Conservation (phyloP, 1,140 invertebrate genomes). For the Trichonephila clavipes region DNA sequence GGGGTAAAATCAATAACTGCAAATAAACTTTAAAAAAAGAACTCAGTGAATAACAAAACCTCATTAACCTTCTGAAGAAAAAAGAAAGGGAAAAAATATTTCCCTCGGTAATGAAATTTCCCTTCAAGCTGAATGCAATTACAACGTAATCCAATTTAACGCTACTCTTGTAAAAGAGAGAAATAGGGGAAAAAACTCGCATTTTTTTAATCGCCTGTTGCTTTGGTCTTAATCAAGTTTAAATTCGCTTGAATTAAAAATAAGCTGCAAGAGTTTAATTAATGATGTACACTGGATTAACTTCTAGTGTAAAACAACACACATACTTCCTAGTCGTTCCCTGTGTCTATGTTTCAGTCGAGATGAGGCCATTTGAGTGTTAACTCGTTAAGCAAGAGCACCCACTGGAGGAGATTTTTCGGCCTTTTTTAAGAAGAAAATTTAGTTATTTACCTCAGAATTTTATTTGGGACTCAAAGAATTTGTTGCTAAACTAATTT, state of each 20-base stretch:
- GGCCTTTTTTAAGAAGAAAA: no score
- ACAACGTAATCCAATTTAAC: conserved; percentile 58
- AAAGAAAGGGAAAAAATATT: conserved; percentile 7
- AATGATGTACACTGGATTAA: conserved; percentile 29
- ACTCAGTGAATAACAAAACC: not conserved
- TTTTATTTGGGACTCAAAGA: no score
- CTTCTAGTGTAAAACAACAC: not conserved
- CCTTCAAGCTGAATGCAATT: conserved; percentile 44
- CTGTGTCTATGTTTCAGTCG: not conserved
- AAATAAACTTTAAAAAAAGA: not conserved
- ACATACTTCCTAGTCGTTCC: not conserved
- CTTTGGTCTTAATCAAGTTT: conserved; percentile 28
- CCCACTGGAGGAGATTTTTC: no score
- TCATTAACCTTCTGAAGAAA: conserved; percentile 8
- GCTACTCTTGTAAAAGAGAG: not conserved
- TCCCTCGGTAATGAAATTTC: conserved; percentile 41
- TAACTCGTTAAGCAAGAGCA: no score
- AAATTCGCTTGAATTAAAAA: conserved; percentile 15
- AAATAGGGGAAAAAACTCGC: not conserved
- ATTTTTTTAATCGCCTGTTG: conserved; percentile 2
- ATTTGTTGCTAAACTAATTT: no score
- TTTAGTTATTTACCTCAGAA: no score
- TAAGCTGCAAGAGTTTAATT: conserved; percentile 24
- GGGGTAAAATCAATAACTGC: not conserved
- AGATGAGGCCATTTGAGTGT: no score